Evolutionary conservation across 2,797 vertebrate species (phyloP).

Genomic region (Tenualosa thibaudeaui): DNA sequence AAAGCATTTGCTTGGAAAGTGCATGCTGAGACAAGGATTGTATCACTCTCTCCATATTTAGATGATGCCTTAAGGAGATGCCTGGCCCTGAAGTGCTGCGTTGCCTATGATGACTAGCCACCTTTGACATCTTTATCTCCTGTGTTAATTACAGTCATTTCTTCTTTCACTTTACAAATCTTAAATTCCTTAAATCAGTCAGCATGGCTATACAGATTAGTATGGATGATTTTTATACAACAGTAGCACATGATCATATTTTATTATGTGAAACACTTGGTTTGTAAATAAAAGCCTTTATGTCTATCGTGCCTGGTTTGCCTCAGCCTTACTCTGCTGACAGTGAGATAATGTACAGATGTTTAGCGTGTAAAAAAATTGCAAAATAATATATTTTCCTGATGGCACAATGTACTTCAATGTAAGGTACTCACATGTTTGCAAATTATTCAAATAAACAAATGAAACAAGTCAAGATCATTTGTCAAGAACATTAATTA

Average conservation of each 20-base stretch:
- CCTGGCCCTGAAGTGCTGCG: conserved; percentile 4
- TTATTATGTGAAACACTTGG: not conserved
- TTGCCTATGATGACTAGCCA: not conserved
- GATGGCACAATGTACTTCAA: conserved; percentile 69
- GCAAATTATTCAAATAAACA: conserved; percentile 65
- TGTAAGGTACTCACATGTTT: conserved; percentile 71
- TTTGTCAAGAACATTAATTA: not conserved
- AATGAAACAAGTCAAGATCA: not conserved
- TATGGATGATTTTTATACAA: conserved; percentile 1
- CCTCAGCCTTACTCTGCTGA: not conserved
- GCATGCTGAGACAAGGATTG: not conserved
- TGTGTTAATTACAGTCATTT: not conserved
- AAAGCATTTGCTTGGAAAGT: not conserved
- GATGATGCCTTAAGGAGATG: not conserved
- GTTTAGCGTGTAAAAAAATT: conserved; percentile 62
- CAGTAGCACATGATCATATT: not conserved
- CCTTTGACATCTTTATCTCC: not conserved
- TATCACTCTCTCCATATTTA: not conserved
- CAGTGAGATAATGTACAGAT: conserved; percentile 15
- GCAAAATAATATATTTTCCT: conserved; percentile 81
- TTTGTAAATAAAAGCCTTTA: conserved; percentile 17
- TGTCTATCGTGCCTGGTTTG: not conserved
- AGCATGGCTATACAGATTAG: not conserved
- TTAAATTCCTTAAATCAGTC: not conserved
- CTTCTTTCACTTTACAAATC: not conserved